Evolutionary conservation across 23 tunicate species (phyloP).

Genomic region (Trididemnum nubilum): DNA sequence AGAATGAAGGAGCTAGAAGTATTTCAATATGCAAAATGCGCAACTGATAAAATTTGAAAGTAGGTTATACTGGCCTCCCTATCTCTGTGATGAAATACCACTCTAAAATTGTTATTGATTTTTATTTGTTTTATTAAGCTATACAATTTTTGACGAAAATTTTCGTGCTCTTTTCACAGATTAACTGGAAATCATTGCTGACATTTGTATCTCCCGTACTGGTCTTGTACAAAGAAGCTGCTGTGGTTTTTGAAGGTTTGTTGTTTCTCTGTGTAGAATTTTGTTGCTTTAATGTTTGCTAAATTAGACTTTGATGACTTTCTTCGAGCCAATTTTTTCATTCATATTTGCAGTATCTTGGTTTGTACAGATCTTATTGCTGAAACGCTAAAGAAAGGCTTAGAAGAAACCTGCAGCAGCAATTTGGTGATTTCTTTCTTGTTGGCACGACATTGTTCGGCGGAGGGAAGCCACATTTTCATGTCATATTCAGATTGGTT

Average conservation of each 20-base stretch:
- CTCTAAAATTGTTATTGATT: too few species aligned
- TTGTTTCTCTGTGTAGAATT: not conserved
- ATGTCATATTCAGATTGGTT: slow-evolving; percentile 21
- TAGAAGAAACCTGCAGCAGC: not conserved
- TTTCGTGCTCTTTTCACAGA: slow-evolving; percentile 28
- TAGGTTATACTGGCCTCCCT: too few species aligned
- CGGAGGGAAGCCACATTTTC: slow-evolving; percentile 42
- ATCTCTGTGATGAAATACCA: too few species aligned
- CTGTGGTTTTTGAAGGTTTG: slow-evolving; percentile 24
- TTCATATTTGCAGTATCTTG: too few species aligned
- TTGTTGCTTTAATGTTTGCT: too few species aligned
- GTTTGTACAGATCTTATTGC: not conserved
- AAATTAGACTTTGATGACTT: too few species aligned
- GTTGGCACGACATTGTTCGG: slow-evolving; percentile 33
- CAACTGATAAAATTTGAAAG: too few species aligned
- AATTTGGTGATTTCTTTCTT: slow-evolving; percentile 23
- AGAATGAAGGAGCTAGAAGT: too few species aligned
- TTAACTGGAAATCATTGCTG: slow-evolving; percentile 44
- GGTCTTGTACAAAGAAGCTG: slow-evolving; percentile 6
- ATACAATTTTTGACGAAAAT: too few species aligned
- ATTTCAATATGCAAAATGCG: too few species aligned
- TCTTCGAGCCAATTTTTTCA: too few species aligned
- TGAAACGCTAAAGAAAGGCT: slow-evolving; percentile 5
- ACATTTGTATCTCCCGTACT: slow-evolving; percentile 22
- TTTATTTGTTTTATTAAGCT: too few species aligned